Base-by-base conservation (phyloP, 2,113 vertebrate species). In the Eolophus roseicapilla region DNA sequence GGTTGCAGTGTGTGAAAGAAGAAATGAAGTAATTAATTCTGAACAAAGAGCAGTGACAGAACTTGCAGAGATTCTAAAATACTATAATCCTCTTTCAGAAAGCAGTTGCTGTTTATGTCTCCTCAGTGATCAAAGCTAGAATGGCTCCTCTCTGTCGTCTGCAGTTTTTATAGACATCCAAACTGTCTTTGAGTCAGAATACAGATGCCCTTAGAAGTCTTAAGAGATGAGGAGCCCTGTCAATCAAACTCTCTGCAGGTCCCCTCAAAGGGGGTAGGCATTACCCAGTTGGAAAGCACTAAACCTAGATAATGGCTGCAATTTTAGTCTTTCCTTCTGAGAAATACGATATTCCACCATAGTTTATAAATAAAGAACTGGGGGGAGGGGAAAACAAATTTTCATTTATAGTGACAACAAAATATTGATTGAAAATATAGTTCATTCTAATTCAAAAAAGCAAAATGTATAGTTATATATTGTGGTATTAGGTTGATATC, bases 51-150 rank as follows among this genome's bases (percentile, higher is more conserved):
- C 62, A 60, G 19, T 79, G 86, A 82, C 62, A 87, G 73, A 85
- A 93, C 62, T 62, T 79, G 62, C 69, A 74, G 91, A 82, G 57
- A 44, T 73, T 89, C 35, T 86, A 91, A 94, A 96, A 86, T 93
- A 39, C 77, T 89, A 13, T 84, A 88, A 96, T 94, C 74, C 70
- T 71, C 60, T 93, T 90, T 92, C 80, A 69, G 65, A 92, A 81
- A 74, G 41, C 62, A 52, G 65, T 88, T 90, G 14, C 59, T 94
- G 80, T 96, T 92, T 84, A 55, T 92, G 92, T 96, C 71, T 95
- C 50, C 77, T 47, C 49, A 29, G 31, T 95, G 93, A 95, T 94
- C 93, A 95, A 97, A 93, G 95, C 65, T 84, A 59, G 28, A 88
- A 76, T 68, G 74, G 62, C 37, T 93, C 39, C 43, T 86, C 39